Conservation (phyloP, 2,888 invertebrate genomes). For the Cataglyphis albicans region DNA sequence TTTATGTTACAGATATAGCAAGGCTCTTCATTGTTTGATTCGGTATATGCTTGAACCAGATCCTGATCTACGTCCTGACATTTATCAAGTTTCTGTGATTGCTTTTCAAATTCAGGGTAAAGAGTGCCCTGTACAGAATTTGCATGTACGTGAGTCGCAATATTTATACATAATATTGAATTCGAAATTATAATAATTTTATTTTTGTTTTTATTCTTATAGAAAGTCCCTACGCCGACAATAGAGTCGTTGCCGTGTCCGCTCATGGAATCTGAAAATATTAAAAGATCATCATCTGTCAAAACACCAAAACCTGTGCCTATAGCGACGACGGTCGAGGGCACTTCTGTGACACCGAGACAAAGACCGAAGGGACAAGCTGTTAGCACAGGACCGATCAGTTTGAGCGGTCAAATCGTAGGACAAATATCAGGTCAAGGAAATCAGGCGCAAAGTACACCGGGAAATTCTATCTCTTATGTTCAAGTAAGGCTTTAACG, state of each 20-base stretch:
- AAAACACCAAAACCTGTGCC: conserved; percentile 86
- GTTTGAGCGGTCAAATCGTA: conserved; percentile 84
- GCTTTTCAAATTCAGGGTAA: conserved; percentile 91
- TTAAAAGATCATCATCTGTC: conserved; percentile 87
- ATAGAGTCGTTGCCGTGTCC: conserved; percentile 90
- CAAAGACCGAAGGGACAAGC: conserved; percentile 92
- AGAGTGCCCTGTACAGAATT: conserved; percentile 93
- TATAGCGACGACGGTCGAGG: conserved; percentile 87
- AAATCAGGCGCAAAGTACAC: conserved; percentile 72
- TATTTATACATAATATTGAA: neutral
- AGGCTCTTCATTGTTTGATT: conserved; percentile 83
- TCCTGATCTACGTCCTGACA: conserved; percentile 93
- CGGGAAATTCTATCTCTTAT: conserved; percentile 77
- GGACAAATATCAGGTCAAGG: conserved; percentile 85
- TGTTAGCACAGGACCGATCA: conserved; percentile 83
- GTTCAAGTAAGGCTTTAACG: conserved; percentile 63
- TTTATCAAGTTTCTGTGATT: conserved; percentile 92
- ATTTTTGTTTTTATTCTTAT: conserved; percentile 68
- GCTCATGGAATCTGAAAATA: conserved; percentile 90
- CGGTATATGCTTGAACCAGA: conserved; percentile 94
- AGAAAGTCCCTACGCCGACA: conserved; percentile 90
- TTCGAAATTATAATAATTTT: neutral
- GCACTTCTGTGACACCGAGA: conserved; percentile 93
- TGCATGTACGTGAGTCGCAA: conserved; percentile 88
- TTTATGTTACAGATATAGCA: conserved; percentile 80